phyloP scores from a whole-genome alignment of 2,113 vertebrate species.

The Oenanthe melanoleuca region DNA sequence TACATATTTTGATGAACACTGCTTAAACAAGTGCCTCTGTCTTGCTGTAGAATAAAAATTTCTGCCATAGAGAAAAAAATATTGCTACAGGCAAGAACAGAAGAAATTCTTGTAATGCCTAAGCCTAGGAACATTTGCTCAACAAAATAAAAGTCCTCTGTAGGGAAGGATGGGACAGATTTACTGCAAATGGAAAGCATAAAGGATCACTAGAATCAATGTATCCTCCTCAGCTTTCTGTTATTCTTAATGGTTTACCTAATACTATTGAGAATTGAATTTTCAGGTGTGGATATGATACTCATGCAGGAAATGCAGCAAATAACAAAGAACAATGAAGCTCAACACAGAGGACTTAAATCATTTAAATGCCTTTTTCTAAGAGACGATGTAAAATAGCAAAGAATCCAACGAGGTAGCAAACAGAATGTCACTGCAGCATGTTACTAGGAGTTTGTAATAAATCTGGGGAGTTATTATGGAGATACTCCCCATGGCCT shows the following conservation, averaged over 20 bases:
- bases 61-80: not conserved
- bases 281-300: conserved; percentile 52
- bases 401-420: conserved; percentile 42
- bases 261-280: conserved; percentile 13
- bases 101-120: not conserved
- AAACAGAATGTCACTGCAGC: conserved; percentile 23
- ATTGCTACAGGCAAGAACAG: not conserved
- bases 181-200: conserved; percentile 56
- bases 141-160: conserved; percentile 30
- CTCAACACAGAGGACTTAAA: conserved; percentile 28
- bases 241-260: conserved; percentile 47
- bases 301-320: conserved; percentile 26
- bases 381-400: conserved; percentile 36
- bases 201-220: conserved; percentile 48
- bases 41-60: not conserved
- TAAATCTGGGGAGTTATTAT: conserved; percentile 65
- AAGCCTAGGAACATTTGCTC: conserved; percentile 14
- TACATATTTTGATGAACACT: not conserved
- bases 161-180: conserved; percentile 21
- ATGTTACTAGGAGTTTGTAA: conserved; percentile 26
- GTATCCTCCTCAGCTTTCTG: conserved; percentile 32
- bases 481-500: conserved; percentile 48
- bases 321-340: conserved; percentile 28
- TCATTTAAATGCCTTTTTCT: conserved; percentile 53
- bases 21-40: not conserved